A percentile compares a stretch with the other conserved stretches of the same genome.
Conservation (phyloP, 2,888 invertebrate species). For the Doris montereyensis region DNA sequence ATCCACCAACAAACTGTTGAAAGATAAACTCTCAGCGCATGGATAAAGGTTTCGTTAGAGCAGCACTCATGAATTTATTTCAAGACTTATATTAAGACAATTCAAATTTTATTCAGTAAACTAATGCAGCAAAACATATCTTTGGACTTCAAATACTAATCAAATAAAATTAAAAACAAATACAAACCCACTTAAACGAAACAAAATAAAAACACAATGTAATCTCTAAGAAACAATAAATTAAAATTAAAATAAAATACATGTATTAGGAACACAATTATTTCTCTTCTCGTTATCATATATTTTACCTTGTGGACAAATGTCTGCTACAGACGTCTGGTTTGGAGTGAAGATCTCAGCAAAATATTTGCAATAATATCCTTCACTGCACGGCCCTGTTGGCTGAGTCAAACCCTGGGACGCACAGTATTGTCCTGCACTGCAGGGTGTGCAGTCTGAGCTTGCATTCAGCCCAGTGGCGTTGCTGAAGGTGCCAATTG, state of each 20-base stretch:
- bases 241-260: not conserved
- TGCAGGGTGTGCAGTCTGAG: conserved; percentile 59
- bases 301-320: conserved; percentile 67
- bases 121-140: no score
- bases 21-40: no score
- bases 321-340: conserved; percentile 64
- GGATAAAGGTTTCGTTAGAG: no score
- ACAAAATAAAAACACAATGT: not conserved
- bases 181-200: not conserved
- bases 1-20: no score
- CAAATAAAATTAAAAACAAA: not conserved
- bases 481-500: conserved; percentile 65
- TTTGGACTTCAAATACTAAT: no score
- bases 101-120: no score
- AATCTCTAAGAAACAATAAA: not conserved
- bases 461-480: conserved; percentile 55
- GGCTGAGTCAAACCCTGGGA: conserved; percentile 60
- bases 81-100: no score
- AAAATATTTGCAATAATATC: conserved; percentile 62
- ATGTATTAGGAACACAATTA: not conserved
- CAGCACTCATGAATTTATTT: no score
- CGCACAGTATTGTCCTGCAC: conserved; percentile 63
- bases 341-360: conserved; percentile 64
- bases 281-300: no score
- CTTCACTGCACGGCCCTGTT: conserved; percentile 60